A percentile compares a stretch with the other conserved stretches of the same genome.
Evolutionary conservation across 1,140 invertebrate species (phyloP).

Genomic region (Hetaerina americana): DNA sequence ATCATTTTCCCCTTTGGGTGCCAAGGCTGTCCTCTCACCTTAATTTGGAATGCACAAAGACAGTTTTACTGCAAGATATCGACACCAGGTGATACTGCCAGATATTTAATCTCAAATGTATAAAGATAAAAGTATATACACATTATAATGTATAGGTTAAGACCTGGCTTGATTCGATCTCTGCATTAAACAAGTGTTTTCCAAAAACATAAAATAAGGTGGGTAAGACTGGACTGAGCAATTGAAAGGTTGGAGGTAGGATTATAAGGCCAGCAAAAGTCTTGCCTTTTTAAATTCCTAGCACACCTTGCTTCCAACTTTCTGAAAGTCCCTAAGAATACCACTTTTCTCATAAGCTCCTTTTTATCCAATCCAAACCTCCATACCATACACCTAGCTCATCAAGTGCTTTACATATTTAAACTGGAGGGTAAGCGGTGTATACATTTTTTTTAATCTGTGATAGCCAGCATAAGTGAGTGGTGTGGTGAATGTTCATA

Average conservation of each 20-base stretch:
- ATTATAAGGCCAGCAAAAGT: not conserved
- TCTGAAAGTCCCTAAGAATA: not conserved
- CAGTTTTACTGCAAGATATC: not conserved
- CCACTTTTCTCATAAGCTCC: not conserved
- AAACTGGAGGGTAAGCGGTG: not conserved
- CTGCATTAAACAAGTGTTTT: not conserved
- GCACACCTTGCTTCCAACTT: not conserved
- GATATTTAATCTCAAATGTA: not conserved
- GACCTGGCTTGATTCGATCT: not conserved
- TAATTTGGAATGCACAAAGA: not conserved
- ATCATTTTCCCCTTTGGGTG: not conserved
- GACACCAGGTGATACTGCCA: not conserved
- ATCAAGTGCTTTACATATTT: not conserved
- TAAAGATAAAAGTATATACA: not conserved
- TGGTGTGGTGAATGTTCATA: not conserved
- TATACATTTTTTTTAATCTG: not conserved
- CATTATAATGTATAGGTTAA: slow-evolving; percentile 1
- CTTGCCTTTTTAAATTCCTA: not conserved
- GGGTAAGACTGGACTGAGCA: not conserved
- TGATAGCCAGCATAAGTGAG: not conserved
- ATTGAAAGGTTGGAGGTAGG: not conserved
- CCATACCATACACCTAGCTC: not conserved
- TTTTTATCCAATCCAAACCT: not conserved
- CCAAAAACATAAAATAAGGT: not conserved
- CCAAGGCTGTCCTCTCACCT: not conserved